Evolutionary conservation across 2,888 invertebrate genomes (phyloP).

Genomic region (Sipha maydis): DNA sequence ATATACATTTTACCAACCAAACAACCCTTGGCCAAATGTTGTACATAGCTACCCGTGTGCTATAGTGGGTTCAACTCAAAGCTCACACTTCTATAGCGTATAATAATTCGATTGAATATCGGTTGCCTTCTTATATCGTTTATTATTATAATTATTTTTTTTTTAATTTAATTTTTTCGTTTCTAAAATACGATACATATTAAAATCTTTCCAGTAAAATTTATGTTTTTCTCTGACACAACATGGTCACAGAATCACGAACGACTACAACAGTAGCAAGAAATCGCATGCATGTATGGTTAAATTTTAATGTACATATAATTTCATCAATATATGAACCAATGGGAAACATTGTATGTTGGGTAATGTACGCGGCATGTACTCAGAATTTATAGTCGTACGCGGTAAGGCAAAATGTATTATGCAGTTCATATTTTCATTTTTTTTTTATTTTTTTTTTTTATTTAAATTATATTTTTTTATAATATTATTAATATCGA

Average conservation of each 20-base stretch:
- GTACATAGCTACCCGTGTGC: no score
- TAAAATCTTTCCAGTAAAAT: neutral
- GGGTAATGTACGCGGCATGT: neutral
- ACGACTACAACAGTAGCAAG: no score
- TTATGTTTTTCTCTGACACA: neutral
- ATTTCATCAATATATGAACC: neutral
- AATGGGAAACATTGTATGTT: neutral
- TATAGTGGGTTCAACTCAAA: neutral
- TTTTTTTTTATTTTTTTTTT: neutral
- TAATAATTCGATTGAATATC: neutral
- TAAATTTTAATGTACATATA: neutral
- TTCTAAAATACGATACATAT: neutral
- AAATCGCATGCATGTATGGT: neutral
- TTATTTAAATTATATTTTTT: neutral
- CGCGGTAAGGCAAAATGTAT: neutral
- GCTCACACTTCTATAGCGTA: neutral
- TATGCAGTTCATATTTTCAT: neutral
- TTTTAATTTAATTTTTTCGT: neutral
- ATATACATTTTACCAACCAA: constrained; percentile 2
- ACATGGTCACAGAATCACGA: constrained; percentile 14
- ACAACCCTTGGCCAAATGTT: constrained; percentile 11
- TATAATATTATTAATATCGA: neutral
- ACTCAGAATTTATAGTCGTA: neutral
- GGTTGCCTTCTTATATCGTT: neutral
- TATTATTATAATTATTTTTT: no score